Base-by-base conservation (phyloP, 2,113 vertebrate genomes). In the Pardalotus punctatus region DNA sequence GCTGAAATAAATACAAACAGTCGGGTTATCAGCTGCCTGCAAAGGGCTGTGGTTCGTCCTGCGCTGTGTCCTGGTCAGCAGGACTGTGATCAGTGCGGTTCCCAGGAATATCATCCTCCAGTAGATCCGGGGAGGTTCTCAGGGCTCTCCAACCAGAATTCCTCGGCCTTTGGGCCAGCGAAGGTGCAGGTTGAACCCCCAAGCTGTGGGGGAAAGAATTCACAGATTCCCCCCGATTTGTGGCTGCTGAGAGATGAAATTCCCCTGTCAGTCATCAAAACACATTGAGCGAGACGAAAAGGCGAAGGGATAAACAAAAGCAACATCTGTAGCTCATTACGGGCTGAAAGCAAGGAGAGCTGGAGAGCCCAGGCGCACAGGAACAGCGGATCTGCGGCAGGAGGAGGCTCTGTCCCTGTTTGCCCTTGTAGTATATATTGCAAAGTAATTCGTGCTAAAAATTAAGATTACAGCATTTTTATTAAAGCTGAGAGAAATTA, bases 281-380 rank as follows among this genome's bases (percentile, higher is more conserved):
- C 3, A 72, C 61, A 31, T 21, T 17, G 43, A 93, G 62, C 23
- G 40, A 53, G 64, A 10, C 43, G 73, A 65, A 65, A 82, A 95
- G 62, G 65, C 70, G 58, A 62, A 73, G 24, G 29, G 40, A 78
- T n/a, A 57, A 88, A 64, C 82, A 93, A 71, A 93, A 33, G 3
- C 61, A 96, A 73, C 85, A 93, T 93, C 92, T 93, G 85, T 61
- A 83, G 60, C 82, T 78, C 40, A 95, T 93, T 92, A 80, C 29
- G 38, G 27, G 9, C 17, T 47, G 69, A 66, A 92, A 93, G 72
- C 67, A 33, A 51, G 66, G 74, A 14, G 67, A 85, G 62, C 79
- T 85, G 33, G 85, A 76, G 47, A 65, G 6, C 0, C 1, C 48
- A 54, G 35, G 29, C 67, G 76, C 86, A 29, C 7, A 17, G 65